Evolutionary conservation across 2,797 vertebrate species (phyloP).

Genomic region (Galago senegalensis): DNA sequence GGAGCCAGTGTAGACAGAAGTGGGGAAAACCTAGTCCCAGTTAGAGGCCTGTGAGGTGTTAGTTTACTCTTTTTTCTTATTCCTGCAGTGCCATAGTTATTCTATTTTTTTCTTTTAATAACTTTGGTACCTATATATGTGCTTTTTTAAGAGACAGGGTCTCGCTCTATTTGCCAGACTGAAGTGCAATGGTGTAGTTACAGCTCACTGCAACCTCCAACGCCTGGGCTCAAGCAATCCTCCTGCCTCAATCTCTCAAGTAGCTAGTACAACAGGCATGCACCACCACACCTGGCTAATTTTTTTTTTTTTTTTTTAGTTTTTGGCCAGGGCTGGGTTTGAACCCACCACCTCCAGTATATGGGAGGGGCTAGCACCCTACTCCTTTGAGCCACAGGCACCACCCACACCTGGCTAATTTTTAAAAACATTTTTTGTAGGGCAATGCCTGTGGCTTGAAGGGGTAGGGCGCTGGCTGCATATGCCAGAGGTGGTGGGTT

Average conservation of each 20-base stretch:
- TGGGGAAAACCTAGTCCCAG: not conserved
- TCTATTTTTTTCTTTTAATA: not conserved
- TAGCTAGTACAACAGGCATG: not conserved
- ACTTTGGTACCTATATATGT: not conserved
- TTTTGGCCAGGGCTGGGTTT: too few relatives aligned
- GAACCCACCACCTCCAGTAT: too few relatives aligned
- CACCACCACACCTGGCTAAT: not conserved
- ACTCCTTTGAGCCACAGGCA: too few relatives aligned
- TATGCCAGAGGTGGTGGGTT: too few relatives aligned
- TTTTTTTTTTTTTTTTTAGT: too few relatives aligned
- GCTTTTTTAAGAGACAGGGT: not conserved
- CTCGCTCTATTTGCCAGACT: not conserved
- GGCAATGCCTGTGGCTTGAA: too few relatives aligned
- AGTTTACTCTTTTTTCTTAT: not conserved
- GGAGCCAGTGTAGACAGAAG: not conserved
- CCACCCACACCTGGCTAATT: too few relatives aligned
- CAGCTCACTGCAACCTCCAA: not conserved
- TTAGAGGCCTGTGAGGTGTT: not conserved
- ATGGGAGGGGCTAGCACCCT: too few relatives aligned
- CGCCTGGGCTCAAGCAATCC: not conserved
- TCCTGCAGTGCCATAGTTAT: not conserved
- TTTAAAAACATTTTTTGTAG: too few relatives aligned
- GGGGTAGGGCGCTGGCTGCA: too few relatives aligned
- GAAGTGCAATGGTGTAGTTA: not conserved
- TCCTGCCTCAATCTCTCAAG: not conserved